phyloP scores from a whole-genome alignment of 2,113 vertebrate species.

The Ptilorrhoa leucosticta region DNA sequence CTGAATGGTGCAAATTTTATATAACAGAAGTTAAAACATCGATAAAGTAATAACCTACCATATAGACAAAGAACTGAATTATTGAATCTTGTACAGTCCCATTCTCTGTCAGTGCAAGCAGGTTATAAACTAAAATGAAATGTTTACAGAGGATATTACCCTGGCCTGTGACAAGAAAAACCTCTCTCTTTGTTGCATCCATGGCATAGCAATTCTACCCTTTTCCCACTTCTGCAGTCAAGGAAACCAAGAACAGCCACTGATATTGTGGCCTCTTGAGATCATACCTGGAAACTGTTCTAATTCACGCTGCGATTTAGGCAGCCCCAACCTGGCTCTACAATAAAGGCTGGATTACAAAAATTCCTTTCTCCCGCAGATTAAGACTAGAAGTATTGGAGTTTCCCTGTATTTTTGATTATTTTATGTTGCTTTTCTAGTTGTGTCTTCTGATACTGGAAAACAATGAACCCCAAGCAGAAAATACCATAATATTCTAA shows the following conservation, averaged over 20 bases:
- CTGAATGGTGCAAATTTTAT: not conserved
- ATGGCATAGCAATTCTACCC: not conserved
- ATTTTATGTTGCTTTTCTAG: not conserved
- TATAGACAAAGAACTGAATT: not conserved
- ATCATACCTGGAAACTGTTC: not conserved
- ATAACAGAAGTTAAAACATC: not conserved
- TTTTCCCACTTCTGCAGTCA: not conserved
- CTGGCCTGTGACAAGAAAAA: not conserved
- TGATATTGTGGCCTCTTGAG: not conserved
- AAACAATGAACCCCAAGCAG: not conserved
- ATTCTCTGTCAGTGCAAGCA: fast-evolving
- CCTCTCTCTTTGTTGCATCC: not conserved
- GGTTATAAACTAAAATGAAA: conserved; percentile 10
- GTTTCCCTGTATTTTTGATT: not conserved
- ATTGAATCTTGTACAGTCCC: not conserved
- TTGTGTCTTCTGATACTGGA: not conserved
- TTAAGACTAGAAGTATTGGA: not conserved
- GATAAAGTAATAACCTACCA: not conserved
- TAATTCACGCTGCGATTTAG: not conserved
- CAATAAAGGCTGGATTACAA: not conserved
- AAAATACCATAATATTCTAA: not conserved
- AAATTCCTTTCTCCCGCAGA: not conserved
- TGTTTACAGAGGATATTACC: conserved; percentile 2
- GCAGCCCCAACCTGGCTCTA: not conserved
- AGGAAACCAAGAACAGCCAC: not conserved